phyloP scores from a whole-genome alignment of 2,797 vertebrate genomes.

The Spatula versicolor region DNA sequence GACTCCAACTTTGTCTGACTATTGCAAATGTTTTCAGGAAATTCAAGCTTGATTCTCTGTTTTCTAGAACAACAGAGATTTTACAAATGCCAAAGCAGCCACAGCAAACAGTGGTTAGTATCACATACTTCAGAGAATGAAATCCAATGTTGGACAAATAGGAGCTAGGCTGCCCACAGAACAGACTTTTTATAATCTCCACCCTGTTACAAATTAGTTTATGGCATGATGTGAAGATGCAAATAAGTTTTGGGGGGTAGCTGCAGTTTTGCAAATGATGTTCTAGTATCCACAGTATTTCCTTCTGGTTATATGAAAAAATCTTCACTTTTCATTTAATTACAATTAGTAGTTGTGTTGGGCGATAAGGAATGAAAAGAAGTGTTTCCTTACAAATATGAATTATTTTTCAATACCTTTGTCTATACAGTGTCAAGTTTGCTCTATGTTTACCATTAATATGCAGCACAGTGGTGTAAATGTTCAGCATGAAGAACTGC shows the following conservation, averaged over 20 bases:
- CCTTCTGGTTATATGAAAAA: background rate
- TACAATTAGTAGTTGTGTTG: background rate
- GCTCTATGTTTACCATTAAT: background rate
- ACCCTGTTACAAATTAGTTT: background rate
- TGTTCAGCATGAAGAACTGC: background rate
- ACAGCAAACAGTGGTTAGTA: background rate
- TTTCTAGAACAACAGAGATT: background rate
- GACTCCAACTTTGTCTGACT: background rate
- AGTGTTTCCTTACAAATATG: background rate
- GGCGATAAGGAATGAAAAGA: background rate
- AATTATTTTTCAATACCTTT: background rate
- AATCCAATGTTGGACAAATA: background rate
- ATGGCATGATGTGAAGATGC: background rate
- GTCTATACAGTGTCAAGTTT: background rate
- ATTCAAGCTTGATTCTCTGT: background rate
- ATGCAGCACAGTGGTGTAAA: background rate
- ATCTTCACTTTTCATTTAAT: background rate
- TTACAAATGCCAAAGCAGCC: background rate
- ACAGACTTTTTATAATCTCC: background rate
- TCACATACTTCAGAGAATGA: slow-evolving; percentile 8
- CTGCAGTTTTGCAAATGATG: background rate
- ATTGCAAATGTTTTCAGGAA: background rate
- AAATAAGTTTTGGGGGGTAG: background rate
- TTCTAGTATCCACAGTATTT: background rate
- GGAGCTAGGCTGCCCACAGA: background rate